These are phyloP conservation scores for Clarias laeviceps DNA, from an alignment of 2,797 vertebrate genomes.

Conservation along the genomic window DNA sequence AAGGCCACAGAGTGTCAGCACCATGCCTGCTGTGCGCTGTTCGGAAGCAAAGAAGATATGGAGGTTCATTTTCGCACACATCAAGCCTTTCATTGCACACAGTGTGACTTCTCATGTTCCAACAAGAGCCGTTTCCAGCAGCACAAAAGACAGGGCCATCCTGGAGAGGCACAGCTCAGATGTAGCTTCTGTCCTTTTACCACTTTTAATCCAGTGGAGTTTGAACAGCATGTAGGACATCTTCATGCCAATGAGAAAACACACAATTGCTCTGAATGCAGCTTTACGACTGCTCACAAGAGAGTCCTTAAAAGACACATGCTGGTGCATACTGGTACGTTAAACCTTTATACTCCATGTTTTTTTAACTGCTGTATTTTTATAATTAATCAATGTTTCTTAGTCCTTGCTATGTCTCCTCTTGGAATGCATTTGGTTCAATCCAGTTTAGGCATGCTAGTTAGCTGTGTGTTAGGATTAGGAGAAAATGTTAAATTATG, in stretches of 20 bases:
- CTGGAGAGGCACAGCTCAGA: slow-evolving; percentile 79
- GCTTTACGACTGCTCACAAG: slow-evolving; percentile 90
- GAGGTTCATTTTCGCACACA: slow-evolving; percentile 87
- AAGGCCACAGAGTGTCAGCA: slow-evolving; percentile 85
- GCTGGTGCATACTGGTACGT: slow-evolving; percentile 90
- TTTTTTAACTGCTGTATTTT: not conserved
- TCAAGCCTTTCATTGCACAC: slow-evolving; percentile 91
- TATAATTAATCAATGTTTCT: not conserved
- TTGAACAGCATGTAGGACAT: slow-evolving; percentile 86
- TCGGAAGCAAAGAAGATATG: slow-evolving; percentile 81
- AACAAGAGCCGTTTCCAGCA: slow-evolving; percentile 89
- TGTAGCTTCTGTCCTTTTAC: slow-evolving; percentile 88
- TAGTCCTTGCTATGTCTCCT: not conserved
- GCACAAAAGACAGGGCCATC: slow-evolving; percentile 89
- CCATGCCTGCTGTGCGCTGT: slow-evolving; percentile 85
- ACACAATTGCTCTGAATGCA: slow-evolving; percentile 88
- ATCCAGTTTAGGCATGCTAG: not conserved
- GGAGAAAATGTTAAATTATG: not conserved
- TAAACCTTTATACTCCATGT: not conserved
- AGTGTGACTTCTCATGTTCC: slow-evolving; percentile 92
- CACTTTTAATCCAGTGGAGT: slow-evolving; percentile 92
- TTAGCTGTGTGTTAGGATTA: not conserved
- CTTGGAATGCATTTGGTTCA: not conserved
- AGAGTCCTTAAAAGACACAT: slow-evolving; percentile 90
- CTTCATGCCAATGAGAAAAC: slow-evolving; percentile 95